Conservation (phyloP, 2,888 invertebrate genomes). For the Philereme vetulata region DNA sequence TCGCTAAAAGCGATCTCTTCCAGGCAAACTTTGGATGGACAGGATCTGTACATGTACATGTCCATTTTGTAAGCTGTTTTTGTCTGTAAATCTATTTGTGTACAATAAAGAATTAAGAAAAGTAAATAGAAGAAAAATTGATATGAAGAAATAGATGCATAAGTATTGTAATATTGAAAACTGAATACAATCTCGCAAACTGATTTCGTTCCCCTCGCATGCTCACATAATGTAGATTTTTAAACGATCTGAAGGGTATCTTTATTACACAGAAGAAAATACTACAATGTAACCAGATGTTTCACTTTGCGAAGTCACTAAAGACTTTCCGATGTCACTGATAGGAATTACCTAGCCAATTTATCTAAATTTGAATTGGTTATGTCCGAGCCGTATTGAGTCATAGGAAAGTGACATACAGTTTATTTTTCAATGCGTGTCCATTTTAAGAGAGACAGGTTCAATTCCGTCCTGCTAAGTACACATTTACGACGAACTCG, state of each 20-base stretch:
- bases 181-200: slow-evolving; percentile 55
- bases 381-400: not conserved
- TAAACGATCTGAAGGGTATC: slow-evolving; percentile 66
- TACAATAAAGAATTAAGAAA: too few relatives aligned
- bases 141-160: too few relatives aligned
- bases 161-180: slow-evolving; percentile 45
- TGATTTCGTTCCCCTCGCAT: slow-evolving; percentile 64
- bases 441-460: slow-evolving; percentile 3
- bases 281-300: not conserved
- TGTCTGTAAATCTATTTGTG: too few relatives aligned
- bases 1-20: too few relatives aligned
- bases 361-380: not conserved
- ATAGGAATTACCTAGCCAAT: too few relatives aligned
- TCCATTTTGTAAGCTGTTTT: too few relatives aligned
- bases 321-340: too few relatives aligned
- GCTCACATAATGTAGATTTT: slow-evolving; percentile 59
- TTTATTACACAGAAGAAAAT: slow-evolving; percentile 38
- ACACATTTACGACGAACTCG: slow-evolving; percentile 81
- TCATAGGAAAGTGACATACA: not conserved
- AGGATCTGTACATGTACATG: too few relatives aligned
- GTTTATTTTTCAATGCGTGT: slow-evolving; percentile 1
- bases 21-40: too few relatives aligned
- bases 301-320: not conserved
- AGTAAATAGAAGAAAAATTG: too few relatives aligned
- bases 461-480: slow-evolving; percentile 72